These are phyloP conservation scores for Acronicta leporina DNA, from an alignment of 2,888 invertebrate species.

Conservation along the genomic window DNA sequence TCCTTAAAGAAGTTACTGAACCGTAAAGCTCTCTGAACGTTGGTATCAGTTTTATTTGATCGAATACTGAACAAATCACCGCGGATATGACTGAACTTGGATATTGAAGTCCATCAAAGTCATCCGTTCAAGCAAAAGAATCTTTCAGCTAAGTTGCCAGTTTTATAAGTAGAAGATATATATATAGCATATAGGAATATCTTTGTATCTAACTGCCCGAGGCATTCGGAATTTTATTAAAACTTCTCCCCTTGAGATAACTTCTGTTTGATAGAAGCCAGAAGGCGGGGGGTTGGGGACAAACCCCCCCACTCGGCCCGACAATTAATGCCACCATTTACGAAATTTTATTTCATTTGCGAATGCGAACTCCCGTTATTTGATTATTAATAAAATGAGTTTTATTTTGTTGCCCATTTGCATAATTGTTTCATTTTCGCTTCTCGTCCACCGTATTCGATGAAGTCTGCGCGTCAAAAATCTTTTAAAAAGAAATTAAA, in stretches of 20 bases:
- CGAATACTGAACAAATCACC: conserved; percentile 62
- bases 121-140: conserved; percentile 67
- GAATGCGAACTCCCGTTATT: conserved; percentile 84
- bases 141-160: conserved; percentile 71
- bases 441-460: conserved; percentile 75
- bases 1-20: conserved; percentile 42
- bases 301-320: conserved; percentile 56
- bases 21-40: conserved; percentile 40
- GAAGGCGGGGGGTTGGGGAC: conserved; percentile 61
- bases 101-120: conserved; percentile 76
- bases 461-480: conserved; percentile 71
- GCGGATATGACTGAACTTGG: conserved; percentile 62
- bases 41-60: conserved; percentile 57
- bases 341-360: conserved; percentile 85
- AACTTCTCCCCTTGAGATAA: conserved; percentile 87
- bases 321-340: conserved; percentile 86
- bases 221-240: conserved; percentile 87
- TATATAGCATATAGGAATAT: conserved; percentile 78
- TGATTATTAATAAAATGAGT: conserved; percentile 87
- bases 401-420: conserved; percentile 86
- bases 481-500: conserved; percentile 82
- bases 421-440: conserved; percentile 87
- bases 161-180: conserved; percentile 73
- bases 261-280: conserved; percentile 85
- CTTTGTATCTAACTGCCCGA: conserved; percentile 78